Evolutionary conservation across 1,140 invertebrate genomes (phyloP), one percentile per base, ranked within the genome.

Genomic region (Fopius arisanus): DNA sequence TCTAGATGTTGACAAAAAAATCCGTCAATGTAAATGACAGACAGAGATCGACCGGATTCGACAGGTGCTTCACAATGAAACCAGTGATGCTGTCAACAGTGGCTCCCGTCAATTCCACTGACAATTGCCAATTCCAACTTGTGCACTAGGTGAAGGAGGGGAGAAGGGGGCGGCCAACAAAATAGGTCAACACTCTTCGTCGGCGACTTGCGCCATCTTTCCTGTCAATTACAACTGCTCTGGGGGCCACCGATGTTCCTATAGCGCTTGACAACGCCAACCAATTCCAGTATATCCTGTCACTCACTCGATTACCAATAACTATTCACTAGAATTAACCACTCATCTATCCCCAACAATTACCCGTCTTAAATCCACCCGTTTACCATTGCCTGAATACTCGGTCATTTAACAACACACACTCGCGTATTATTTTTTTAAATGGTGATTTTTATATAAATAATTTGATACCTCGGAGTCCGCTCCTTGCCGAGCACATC

Each of bases 101-200:
- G n/a, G n/a, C n/a, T n/a, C n/a, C n/a, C n/a, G n/a, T n/a, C n/a
- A n/a, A n/a, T n/a, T n/a, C 75, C 67, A 71, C 68, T 63, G 29
- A 73, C 71, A 67, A 72, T 72, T 67, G 72, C 19, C 21, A 37
- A 74, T 66, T 74, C 51, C 67, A 48, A 77, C 73, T 69, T 75
- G 67, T 74, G 70, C 72, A 28, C 54, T 14, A 5, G 43, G 43
- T 3, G 43, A n/a, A n/a, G n/a, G 16, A n/a, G 43, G 33, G 4
- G 33, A 59, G 66, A 3, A 43, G 19, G 67, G 43, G 41, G 75
- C 73, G 74, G 76, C 75, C 78, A 72, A 74, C 74, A 78, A 83
- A 83, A 83, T 83, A 80, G 82, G 82, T 83, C 82, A 83, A 79
- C 81, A 81, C 77, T 83, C 80, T 77, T 83, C 81, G 79, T 81